Percentiles rank a stretch among this genome's conserved stretches.
Conservation (phyloP, 2,113 vertebrate species). For the Chaetura pelagica region DNA sequence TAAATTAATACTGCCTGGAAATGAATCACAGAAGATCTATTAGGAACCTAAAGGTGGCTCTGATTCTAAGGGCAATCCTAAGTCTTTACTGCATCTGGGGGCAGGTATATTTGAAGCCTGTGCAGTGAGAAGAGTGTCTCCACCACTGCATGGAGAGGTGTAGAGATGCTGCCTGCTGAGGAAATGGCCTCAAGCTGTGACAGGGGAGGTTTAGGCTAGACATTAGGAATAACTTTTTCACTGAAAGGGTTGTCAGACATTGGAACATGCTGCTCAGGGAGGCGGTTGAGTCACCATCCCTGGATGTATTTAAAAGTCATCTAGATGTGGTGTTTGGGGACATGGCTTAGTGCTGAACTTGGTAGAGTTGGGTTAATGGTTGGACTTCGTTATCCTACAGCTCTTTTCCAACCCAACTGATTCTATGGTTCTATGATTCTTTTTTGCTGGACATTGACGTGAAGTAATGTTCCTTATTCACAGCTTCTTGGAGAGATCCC, state of each 20-base stretch:
- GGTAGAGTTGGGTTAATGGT: too few species aligned
- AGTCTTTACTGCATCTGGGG: neutral
- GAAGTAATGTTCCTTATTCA: neutral
- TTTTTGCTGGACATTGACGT: neutral
- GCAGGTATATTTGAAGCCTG: neutral
- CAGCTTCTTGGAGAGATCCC: neutral
- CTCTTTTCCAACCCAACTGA: too few species aligned
- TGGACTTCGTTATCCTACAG: too few species aligned
- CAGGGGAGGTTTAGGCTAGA: too few species aligned
- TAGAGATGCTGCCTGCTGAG: neutral
- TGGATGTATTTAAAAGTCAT: too few species aligned
- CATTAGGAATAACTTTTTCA: too few species aligned
- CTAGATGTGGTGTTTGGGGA: too few species aligned
- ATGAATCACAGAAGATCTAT: neutral
- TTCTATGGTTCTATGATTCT: neutral
- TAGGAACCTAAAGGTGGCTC: neutral
- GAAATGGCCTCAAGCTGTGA: too few species aligned
- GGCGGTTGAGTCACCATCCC: too few species aligned
- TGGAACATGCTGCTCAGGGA: too few species aligned
- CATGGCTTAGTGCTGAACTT: too few species aligned
- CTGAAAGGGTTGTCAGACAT: too few species aligned
- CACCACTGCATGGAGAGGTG: neutral
- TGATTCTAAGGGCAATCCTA: neutral
- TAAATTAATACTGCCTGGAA: neutral
- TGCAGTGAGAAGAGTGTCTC: neutral